These are phyloP conservation scores for Meriones unguiculatus DNA, from an alignment of 2,113 vertebrate genomes.

Conservation along the genomic window DNA sequence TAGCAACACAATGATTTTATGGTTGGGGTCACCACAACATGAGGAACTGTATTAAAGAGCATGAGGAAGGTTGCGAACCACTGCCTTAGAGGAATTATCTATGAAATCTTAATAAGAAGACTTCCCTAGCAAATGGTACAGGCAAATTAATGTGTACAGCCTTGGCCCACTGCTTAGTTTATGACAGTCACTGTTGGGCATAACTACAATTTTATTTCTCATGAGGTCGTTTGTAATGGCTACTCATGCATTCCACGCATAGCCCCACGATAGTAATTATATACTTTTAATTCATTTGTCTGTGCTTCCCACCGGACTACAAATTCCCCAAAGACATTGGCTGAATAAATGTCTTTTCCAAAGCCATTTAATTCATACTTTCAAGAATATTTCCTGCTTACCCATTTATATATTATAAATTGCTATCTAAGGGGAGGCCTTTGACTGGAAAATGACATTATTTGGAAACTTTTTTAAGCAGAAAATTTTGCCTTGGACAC, in stretches of 20 bases:
- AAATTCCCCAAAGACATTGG: constrained; percentile 58
- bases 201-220: constrained; percentile 27
- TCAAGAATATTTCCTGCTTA: constrained; percentile 55
- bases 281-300: constrained; percentile 60
- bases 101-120: neutral
- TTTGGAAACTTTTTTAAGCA: constrained; percentile 31
- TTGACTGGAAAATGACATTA: constrained; percentile 41
- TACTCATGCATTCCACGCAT: neutral
- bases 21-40: neutral
- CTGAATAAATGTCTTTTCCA: constrained; percentile 56
- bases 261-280: constrained; percentile 35
- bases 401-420: neutral
- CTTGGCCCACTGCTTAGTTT: neutral
- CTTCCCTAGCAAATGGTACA: neutral
- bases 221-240: neutral
- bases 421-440: constrained; percentile 32
- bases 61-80: neutral
- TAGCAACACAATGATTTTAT: neutral
- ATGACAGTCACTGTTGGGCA: neutral
- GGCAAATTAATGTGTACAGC: neutral
- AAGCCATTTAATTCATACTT: constrained; percentile 53
- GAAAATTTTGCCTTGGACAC: neutral
- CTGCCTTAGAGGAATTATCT: neutral
- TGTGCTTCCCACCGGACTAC: constrained; percentile 49
- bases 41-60: neutral